Conservation (phyloP, 2,888 invertebrate species). For the Prenolepis imparis region DNA sequence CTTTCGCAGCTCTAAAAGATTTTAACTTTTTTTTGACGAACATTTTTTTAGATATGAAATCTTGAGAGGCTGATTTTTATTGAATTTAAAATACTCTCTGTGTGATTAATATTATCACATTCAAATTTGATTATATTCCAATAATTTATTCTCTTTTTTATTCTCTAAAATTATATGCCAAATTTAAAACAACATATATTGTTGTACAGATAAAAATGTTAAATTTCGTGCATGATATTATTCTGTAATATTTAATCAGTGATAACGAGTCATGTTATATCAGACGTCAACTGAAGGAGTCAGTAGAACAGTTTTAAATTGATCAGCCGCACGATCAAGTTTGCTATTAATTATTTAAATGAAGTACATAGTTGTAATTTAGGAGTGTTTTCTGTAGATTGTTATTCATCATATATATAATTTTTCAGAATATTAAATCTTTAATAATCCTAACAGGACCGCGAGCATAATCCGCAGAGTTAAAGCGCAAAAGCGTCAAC, state of each 20-base stretch:
- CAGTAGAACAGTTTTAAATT: background rate
- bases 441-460: background rate
- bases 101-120: slow-evolving; percentile 1
- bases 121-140: background rate
- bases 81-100: background rate
- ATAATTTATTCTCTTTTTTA: background rate
- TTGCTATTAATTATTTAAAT: background rate
- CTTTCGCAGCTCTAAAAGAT: background rate
- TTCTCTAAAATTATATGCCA: background rate
- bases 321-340: background rate
- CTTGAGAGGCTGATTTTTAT: background rate
- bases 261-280: background rate
- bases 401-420: background rate
- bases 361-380: background rate
- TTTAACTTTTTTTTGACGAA: background rate
- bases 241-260: background rate
- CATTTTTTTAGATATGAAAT: background rate
- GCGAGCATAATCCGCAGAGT: background rate
- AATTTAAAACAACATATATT: background rate
- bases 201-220: background rate
- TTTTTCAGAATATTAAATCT: background rate
- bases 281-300: background rate
- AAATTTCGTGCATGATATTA: background rate
- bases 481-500: background rate
- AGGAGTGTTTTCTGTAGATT: background rate